These are phyloP conservation scores for Drosophila nigrodunni DNA, from an alignment of 1,140 invertebrate species.

Conservation along the genomic window DNA sequence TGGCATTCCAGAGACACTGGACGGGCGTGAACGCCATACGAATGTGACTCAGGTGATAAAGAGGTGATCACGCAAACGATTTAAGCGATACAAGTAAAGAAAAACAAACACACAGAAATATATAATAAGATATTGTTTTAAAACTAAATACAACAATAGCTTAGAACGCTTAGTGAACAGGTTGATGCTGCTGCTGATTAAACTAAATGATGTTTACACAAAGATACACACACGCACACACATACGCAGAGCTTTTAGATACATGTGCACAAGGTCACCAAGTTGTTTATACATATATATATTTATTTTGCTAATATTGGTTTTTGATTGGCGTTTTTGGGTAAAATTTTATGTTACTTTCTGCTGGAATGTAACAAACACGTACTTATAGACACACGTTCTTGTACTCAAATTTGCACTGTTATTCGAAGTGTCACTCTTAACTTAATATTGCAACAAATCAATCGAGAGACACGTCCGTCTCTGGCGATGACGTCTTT, in stretches of 20 bases:
- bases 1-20: slow-evolving; percentile 61
- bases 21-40: slow-evolving; percentile 55
- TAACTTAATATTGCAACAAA: slow-evolving; percentile 44
- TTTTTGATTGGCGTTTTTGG: slow-evolving; percentile 20
- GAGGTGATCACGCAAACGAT: slow-evolving; percentile 54
- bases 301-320: slow-evolving; percentile 18
- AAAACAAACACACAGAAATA: slow-evolving; percentile 1
- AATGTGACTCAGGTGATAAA: slow-evolving; percentile 80
- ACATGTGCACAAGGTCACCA: slow-evolving; percentile 29
- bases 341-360: slow-evolving; percentile 30
- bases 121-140: neutral
- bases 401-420: slow-evolving; percentile 33
- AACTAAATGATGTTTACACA: slow-evolving; percentile 67
- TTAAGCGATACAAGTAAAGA: slow-evolving; percentile 7
- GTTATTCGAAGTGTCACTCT: slow-evolving; percentile 40
- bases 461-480: slow-evolving; percentile 74
- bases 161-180: slow-evolving; percentile 32
- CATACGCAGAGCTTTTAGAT: neutral
- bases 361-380: slow-evolving; percentile 47
- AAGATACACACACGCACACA: slow-evolving; percentile 45
- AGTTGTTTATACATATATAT: slow-evolving; percentile 15
- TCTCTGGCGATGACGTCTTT: slow-evolving; percentile 71
- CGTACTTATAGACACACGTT: slow-evolving; percentile 69
- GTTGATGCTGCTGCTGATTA: slow-evolving; percentile 46
- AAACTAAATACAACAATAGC: slow-evolving; percentile 7